phyloP scores from a whole-genome alignment of 1,140 invertebrate genomes.

The Diorhabda elongata region DNA sequence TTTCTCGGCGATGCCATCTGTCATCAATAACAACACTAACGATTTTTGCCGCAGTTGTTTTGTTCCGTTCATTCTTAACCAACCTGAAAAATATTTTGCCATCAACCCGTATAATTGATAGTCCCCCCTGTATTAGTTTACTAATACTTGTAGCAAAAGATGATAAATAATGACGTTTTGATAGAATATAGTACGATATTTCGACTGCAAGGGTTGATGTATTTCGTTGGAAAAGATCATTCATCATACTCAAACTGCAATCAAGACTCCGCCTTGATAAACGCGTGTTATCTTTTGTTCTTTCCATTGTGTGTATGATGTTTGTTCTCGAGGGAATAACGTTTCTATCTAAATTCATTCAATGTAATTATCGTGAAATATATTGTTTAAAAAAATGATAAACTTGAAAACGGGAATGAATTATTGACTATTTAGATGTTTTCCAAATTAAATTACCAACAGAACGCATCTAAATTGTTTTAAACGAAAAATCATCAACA shows the following conservation, averaged over 20 bases:
- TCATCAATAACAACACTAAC: neutral
- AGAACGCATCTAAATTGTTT: too few relatives aligned
- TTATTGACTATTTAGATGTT: too few relatives aligned
- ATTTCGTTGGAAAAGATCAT: conserved; percentile 36
- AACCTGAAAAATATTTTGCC: neutral
- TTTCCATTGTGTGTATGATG: conserved; percentile 19
- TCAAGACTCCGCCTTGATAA: conserved; percentile 38
- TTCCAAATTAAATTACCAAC: too few relatives aligned
- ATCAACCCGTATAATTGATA: conserved; percentile 10
- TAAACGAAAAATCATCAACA: too few relatives aligned
- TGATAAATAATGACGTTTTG: conserved; percentile 27
- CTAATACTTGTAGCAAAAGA: conserved; percentile 1
- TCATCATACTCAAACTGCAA: conserved; percentile 47
- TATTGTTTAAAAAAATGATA: too few relatives aligned
- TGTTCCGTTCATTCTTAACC: neutral
- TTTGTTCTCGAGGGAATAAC: neutral
- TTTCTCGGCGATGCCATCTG: neutral
- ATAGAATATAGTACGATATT: conserved; percentile 26
- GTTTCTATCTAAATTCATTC: too few relatives aligned
- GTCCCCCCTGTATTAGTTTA: neutral
- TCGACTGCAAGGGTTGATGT: conserved; percentile 35
- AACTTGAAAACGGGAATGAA: too few relatives aligned
- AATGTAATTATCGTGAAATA: too few relatives aligned
- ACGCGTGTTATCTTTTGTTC: conserved; percentile 24
- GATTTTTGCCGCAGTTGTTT: neutral